Base-by-base conservation (phyloP, 2,888 invertebrate genomes). In the Perdita meconis region DNA sequence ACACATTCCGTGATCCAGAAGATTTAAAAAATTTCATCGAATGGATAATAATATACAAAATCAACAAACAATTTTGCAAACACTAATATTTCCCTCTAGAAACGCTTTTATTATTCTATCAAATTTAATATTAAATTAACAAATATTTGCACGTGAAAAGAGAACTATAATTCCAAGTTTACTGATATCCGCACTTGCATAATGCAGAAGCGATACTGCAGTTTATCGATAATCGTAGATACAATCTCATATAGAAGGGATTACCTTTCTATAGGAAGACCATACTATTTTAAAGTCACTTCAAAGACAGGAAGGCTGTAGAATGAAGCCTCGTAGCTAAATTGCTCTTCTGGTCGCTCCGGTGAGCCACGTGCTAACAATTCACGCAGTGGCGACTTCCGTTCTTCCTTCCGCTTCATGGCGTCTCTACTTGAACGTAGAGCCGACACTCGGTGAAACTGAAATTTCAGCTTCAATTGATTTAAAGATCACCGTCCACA, bases 261-360 rank as follows among this genome's bases (percentile, higher is more conserved):
- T 36, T 44, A 42, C 19, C 13, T n/a, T 56, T 16, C 42, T 26
- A n/a, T 59, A 26, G 10, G 26, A 40, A 36, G 19, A 44, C n/a
- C 36, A n/a, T 26, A 16, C 68, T 44, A 53, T 70, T 72, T 60
- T 59, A 44, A 60, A 38, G 57, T 10, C 36, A 60, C 34, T 50
- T 36, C 47, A 26, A 72, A 61, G 57, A 64, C 74, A n/a, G 51
- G 34, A 30, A 30, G 30, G 30, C 30, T 61, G 51, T 53, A 61
- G 42, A 22, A 63, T 50, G 74, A 74, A 74, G 57, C 74, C 74
- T 57, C 36, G 42, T 3, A 26, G 53, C 64, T 30, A 38, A 74
- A 64, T 64, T 74, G 64, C 50, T 64, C 42, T 51, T 74, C 64
- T 55, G 53, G 50, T 73, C 40, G 74, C 74, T 64, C 74, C 74